Base-by-base conservation (phyloP, 1,140 invertebrate species). In the Orius laevigatus region DNA sequence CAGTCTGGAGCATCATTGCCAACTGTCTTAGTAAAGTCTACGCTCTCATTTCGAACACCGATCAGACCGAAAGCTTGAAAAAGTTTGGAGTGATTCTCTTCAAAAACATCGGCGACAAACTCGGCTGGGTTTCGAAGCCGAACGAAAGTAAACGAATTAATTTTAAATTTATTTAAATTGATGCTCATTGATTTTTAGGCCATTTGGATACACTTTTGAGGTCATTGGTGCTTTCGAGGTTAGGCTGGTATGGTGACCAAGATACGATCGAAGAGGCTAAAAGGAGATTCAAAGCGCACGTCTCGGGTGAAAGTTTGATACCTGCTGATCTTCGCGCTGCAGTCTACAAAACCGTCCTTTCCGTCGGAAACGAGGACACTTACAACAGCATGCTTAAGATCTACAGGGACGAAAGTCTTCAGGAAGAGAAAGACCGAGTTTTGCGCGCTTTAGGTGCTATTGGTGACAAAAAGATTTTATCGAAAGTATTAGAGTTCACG, bases 381-480 rank as follows among this genome's bases (percentile, higher is more conserved):
- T 91, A 80, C 57, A 70, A 87, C 25, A 75, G 77, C 44, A 79
- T 96, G 72, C 62, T 92, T 20, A 71, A 79, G 62, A 70, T 97
- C 42, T 93, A 92, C 63, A 73, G 81, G 53, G 75, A 81, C 34
- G 74, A 81, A 6, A 88, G 92, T 64, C 70, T 94, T 45, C 82
- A 89, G 52, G 92, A 97, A 65, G 90, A 97, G 61, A 92, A 92
- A 62, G 81, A 91, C 58, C 73, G 91, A 57, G 85, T 95, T 54
- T 74, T 83, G 16, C 67, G 81, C 36, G 74, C 84, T 0, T 70
- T 96, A 14, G 89, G 88, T 18, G 74, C 79, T 33, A 74, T 83
- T 14, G 73, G 72, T 39, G 76, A 91, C 60, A 66, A 74, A 2
- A 67, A 68, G 18, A 63, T 91, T 16, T 68, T 94, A 35, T 68